Evolutionary conservation across 2,888 invertebrate species (phyloP).

Genomic region (Drosophila putrida): DNA sequence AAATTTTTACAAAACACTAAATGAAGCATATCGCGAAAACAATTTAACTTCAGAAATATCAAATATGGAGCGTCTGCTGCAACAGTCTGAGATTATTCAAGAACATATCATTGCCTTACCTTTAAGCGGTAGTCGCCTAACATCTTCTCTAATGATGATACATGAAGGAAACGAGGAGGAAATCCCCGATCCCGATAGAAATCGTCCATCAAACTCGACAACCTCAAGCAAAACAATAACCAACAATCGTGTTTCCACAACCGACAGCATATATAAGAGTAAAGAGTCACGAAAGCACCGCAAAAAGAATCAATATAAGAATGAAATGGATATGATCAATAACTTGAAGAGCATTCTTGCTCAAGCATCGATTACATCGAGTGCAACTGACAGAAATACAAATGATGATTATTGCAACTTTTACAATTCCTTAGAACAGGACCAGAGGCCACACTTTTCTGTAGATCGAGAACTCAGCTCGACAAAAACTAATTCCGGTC

Average conservation of each 20-base stretch:
- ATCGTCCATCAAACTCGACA: background rate
- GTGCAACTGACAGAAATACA: background rate
- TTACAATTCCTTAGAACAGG: background rate
- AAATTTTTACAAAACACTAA: conserved; percentile 94
- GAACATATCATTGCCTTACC: conserved; percentile 51
- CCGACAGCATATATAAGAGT: conserved; percentile 8
- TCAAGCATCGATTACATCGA: conserved; percentile 36
- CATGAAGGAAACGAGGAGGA: conserved; percentile 93
- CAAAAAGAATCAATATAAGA: conserved; percentile 83
- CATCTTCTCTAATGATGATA: conserved; percentile 93
- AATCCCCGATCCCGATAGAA: conserved; percentile 13
- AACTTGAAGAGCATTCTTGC: conserved; percentile 82
- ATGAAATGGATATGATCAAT: conserved; percentile 85
- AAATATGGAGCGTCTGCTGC: conserved; percentile 68
- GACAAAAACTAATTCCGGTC: conserved; percentile 7
- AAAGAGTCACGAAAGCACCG: conserved; percentile 77
- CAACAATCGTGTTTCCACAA: background rate
- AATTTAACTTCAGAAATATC: conserved; percentile 71
- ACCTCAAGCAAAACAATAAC: background rate
- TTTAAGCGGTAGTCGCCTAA: conserved; percentile 74
- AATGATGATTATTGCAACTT: background rate
- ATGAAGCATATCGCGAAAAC: conserved; percentile 94
- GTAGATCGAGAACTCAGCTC: background rate
- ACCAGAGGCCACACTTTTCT: background rate
- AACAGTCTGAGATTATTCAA: conserved; percentile 60